These are phyloP conservation scores for Drosophila carrolli DNA, from an alignment of 1,140 invertebrate genomes.

Conservation along the genomic window DNA sequence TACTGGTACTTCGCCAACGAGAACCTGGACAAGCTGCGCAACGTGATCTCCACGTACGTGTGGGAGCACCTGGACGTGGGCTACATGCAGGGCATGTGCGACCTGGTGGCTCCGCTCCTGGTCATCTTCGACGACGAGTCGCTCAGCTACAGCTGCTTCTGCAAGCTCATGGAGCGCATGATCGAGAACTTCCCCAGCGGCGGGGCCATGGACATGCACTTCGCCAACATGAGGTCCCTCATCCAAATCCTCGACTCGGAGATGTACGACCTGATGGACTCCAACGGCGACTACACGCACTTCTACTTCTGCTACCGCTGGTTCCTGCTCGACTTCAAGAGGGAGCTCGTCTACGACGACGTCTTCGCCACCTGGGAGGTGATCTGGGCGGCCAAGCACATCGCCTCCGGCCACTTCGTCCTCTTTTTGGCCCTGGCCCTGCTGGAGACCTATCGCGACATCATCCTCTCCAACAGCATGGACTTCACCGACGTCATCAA, in stretches of 20 bases:
- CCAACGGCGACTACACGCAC: slow-evolving; percentile 97
- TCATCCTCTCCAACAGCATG: slow-evolving; percentile 97
- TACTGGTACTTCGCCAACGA: slow-evolving; percentile 95
- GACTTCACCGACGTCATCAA: slow-evolving; percentile 99
- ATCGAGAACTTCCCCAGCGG: slow-evolving; percentile 96
- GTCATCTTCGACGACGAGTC: slow-evolving; percentile 97
- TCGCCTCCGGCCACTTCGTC: slow-evolving; percentile 95
- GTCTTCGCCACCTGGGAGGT: slow-evolving; percentile 97
- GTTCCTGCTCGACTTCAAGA: slow-evolving; percentile 90
- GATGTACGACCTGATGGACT: slow-evolving; percentile 97
- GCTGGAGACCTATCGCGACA: slow-evolving; percentile 96
- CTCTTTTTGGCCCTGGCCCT: slow-evolving; percentile 96
- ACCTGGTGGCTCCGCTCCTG: slow-evolving; percentile 95
- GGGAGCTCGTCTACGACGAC: slow-evolving; percentile 96
- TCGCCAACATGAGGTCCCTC: slow-evolving; percentile 96
- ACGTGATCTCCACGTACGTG: slow-evolving; percentile 98
- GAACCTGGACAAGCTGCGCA: slow-evolving; percentile 96
- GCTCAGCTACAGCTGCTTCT: slow-evolving; percentile 96
- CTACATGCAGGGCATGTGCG: slow-evolving; percentile 97
- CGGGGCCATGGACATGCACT: slow-evolving; percentile 96
- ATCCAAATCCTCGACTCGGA: slow-evolving; percentile 96
- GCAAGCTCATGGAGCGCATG: slow-evolving; percentile 95
- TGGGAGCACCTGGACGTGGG: slow-evolving; percentile 97
- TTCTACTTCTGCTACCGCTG: slow-evolving; percentile 99
- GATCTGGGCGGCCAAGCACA: slow-evolving; percentile 96